These are phyloP conservation scores for Periparus ater DNA, from an alignment of 2,797 vertebrate species.

Conservation along the genomic window DNA sequence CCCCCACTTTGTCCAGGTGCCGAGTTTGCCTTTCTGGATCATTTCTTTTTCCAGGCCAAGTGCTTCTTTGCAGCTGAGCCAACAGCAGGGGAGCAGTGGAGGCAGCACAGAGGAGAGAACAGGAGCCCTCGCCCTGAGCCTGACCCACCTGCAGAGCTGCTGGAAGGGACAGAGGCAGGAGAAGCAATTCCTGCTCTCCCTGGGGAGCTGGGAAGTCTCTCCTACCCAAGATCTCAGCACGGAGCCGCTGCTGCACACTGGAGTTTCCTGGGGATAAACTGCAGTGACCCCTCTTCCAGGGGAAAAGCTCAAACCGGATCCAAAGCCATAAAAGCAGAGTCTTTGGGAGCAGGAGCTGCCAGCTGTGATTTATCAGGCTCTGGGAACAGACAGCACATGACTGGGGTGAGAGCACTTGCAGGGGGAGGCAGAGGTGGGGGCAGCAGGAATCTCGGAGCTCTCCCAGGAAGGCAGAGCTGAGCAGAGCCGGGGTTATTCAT, in stretches of 20 bases:
- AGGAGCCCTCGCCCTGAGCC: neutral
- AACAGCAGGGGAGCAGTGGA: neutral
- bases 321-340: rapidly evolving
- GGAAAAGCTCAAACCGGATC: neutral
- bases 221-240: neutral
- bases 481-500: neutral
- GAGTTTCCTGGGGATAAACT: neutral
- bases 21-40: neutral
- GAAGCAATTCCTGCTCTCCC: neutral
- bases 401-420: neutral
- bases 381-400: slow-evolving; percentile 16
- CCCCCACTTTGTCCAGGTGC: neutral
- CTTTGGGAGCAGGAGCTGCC: slow-evolving; percentile 15
- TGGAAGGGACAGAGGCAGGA: neutral
- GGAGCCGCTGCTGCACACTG: neutral
- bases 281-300: neutral
- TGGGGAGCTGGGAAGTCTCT: neutral
- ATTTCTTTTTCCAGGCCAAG: rapidly evolving
- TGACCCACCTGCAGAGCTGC: neutral
- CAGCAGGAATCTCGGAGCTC: neutral
- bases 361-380: slow-evolving; percentile 15
- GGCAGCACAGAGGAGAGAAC: neutral
- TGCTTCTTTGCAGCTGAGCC: neutral
- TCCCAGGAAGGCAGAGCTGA: slow-evolving; percentile 16
- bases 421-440: slow-evolving; percentile 44